phyloP scores from a whole-genome alignment of 2,888 invertebrate species.

The Cynaeus angustus region DNA sequence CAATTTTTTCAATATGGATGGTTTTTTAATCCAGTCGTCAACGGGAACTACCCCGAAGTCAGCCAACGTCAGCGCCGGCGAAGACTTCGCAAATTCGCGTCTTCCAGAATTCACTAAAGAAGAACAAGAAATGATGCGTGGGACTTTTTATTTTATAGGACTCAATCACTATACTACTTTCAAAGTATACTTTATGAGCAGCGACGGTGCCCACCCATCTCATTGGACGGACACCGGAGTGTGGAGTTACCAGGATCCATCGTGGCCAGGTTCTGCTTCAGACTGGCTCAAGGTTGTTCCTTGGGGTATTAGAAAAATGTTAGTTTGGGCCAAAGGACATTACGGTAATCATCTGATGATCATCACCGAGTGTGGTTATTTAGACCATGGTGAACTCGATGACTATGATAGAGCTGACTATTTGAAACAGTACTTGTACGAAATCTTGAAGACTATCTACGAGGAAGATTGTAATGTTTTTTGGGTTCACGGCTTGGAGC shows the following conservation, averaged over 20 bases:
- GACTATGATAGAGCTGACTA: conserved; percentile 75
- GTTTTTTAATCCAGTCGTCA: conserved; percentile 67
- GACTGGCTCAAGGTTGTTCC: conserved; percentile 70
- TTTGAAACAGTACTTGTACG: conserved; percentile 67
- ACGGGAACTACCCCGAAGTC: conserved; percentile 74
- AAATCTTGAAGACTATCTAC: conserved; percentile 6
- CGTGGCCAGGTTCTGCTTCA: conserved; percentile 25
- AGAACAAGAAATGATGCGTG: conserved; percentile 70
- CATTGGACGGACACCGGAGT: conserved; percentile 58
- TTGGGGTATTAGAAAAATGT: conserved; percentile 75
- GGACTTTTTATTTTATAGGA: conserved; percentile 76
- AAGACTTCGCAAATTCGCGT: conserved; percentile 72
- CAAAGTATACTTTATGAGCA: conserved; percentile 64
- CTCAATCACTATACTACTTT: conserved; percentile 76
- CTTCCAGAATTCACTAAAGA: conserved; percentile 72
- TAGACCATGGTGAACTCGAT: conserved; percentile 70
- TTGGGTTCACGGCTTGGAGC: conserved; percentile 61
- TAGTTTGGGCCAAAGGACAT: conserved; percentile 71
- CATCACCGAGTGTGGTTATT: conserved; percentile 76
- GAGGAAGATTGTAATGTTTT: conserved; percentile 15
- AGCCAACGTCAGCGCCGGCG: conserved; percentile 70
- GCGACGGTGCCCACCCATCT: conserved; percentile 48
- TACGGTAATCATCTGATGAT: conserved; percentile 73
- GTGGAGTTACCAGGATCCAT: conserved; percentile 38
- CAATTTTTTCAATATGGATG: conserved; percentile 55